Evolutionary conservation across 2,113 vertebrate genomes (phyloP).

Genomic region (Manacus vitellinus): DNA sequence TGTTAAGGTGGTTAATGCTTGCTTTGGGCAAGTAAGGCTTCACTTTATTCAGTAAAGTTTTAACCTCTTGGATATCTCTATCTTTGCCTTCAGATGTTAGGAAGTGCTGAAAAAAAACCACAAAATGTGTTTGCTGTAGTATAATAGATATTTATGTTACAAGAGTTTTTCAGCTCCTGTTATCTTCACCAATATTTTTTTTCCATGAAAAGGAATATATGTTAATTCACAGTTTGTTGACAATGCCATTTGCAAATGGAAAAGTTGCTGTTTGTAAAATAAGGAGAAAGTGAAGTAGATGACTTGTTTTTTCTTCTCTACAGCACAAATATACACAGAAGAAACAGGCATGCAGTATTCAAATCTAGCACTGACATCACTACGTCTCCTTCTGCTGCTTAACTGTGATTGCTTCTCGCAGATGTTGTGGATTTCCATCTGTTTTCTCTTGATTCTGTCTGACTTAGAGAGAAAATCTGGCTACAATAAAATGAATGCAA

Average conservation of each 20-base stretch:
- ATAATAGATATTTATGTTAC: neutral
- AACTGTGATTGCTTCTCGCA: neutral
- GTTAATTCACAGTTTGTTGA: neutral
- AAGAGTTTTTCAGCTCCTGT: neutral
- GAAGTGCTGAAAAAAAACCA: constrained; percentile 78
- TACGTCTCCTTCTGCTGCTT: neutral
- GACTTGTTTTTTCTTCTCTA: neutral
- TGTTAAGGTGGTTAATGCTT: constrained; percentile 73
- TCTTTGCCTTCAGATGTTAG: constrained; percentile 81
- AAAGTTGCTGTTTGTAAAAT: neutral
- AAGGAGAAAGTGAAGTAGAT: neutral
- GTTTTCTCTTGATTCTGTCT: neutral
- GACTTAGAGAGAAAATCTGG: neutral
- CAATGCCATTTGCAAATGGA: neutral
- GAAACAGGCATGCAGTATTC: neutral
- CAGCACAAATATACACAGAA: neutral
- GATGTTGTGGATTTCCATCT: neutral
- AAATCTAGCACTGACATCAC: neutral
- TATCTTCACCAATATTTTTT: neutral
- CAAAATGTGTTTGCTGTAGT: neutral
- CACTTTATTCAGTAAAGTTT: constrained; percentile 75
- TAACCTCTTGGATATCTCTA: constrained; percentile 79
- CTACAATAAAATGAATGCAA: neutral
- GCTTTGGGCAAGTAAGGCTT: constrained; percentile 76
- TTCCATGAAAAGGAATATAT: neutral